Evolutionary conservation across 1,140 invertebrate genomes (phyloP).

Genomic region (Diprion similis): DNA sequence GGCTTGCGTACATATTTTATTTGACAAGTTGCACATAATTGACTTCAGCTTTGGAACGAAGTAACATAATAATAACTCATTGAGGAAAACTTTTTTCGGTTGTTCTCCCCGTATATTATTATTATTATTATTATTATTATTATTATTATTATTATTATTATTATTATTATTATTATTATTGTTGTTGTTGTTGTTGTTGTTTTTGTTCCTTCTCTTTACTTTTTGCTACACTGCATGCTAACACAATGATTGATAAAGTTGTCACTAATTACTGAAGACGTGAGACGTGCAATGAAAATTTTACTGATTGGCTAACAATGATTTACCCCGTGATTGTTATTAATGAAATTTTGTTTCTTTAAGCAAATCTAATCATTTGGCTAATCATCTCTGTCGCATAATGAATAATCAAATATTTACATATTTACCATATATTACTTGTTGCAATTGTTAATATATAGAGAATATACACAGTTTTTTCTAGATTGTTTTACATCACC

Average conservation of each 20-base stretch:
- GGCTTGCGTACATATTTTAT: conserved; percentile 18
- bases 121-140: not conserved
- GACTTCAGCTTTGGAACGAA: conserved; percentile 16
- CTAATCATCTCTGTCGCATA: not conserved
- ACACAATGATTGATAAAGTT: conserved; percentile 32
- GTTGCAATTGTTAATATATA: no score
- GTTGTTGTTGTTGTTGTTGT: conserved; percentile 3
- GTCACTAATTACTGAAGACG: conserved; percentile 36
- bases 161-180: not conserved
- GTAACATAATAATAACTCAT: conserved; percentile 4
- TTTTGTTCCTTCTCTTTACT: conserved; percentile 16
- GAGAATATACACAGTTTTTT: no score
- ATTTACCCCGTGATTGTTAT: not conserved
- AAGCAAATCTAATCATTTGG: conserved; percentile 1
- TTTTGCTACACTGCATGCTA: conserved; percentile 28
- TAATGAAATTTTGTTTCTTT: not conserved
- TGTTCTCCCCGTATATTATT: no score
- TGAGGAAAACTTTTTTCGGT: not conserved
- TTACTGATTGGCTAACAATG: conserved; percentile 10
- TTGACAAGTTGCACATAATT: conserved; percentile 19
- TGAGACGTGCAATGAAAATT: conserved; percentile 21
- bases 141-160: not conserved
- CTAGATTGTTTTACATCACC: no score
- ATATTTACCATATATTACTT: no score
- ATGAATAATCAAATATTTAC: no score